phyloP scores from a whole-genome alignment of 1,140 invertebrate species.

The Hermetia illucens region DNA sequence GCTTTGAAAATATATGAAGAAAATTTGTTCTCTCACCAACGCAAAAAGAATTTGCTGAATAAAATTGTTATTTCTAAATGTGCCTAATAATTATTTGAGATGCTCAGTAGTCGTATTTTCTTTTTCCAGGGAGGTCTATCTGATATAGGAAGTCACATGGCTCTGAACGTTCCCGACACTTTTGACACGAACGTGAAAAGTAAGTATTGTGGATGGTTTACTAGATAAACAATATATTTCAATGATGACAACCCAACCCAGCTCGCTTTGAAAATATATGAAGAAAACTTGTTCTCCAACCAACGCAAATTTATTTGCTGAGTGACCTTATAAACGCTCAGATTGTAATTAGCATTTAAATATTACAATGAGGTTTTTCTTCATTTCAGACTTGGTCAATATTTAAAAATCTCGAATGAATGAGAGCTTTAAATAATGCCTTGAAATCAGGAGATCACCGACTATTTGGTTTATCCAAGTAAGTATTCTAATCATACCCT shows the following conservation, averaged over 20 bases:
- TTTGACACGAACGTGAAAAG: not conserved
- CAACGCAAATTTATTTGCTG: slow-evolving; percentile 5
- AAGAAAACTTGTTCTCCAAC: slow-evolving; percentile 9
- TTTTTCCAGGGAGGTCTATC: slow-evolving; percentile 6
- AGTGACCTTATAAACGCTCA: not conserved
- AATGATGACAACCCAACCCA: slow-evolving; percentile 6
- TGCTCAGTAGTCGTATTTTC: slow-evolving; percentile 2
- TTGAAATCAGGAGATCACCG: not conserved
- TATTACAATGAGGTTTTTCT: not conserved
- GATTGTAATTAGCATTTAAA: not conserved
- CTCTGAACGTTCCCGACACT: not conserved
- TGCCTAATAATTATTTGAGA: not conserved
- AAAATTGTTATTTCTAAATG: not conserved
- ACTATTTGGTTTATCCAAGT: not conserved
- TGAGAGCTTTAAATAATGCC: not conserved
- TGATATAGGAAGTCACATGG: slow-evolving; percentile 10
- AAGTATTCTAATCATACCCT: not conserved
- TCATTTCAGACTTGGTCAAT: not conserved
- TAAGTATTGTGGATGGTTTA: not conserved
- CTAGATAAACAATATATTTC: not conserved
- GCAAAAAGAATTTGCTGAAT: not conserved
- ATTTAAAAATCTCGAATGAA: not conserved
- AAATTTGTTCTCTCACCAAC: slow-evolving; percentile 20
- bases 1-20: slow-evolving; percentile 21
- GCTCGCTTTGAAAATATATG: slow-evolving; percentile 7